Percentiles rank a stretch among this genome's conserved stretches.
These are phyloP conservation scores for Tipula lateralis DNA, from an alignment of 2,888 invertebrate genomes.

Conservation along the genomic window DNA sequence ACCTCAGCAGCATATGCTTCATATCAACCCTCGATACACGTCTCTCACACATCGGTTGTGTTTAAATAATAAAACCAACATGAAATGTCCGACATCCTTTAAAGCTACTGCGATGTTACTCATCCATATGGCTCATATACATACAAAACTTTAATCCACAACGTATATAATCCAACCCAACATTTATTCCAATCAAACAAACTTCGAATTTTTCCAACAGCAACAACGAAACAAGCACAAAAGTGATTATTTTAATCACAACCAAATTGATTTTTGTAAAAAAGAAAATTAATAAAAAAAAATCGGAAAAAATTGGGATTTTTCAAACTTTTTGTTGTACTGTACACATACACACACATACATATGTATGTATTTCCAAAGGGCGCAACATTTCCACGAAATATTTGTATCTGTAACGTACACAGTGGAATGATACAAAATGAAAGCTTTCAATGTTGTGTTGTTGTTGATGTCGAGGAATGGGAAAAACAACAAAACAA, in stretches of 20 bases:
- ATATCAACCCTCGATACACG: too few species aligned
- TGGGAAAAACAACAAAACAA: background rate
- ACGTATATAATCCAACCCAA: background rate
- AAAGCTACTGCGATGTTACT: background rate
- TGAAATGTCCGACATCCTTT: background rate
- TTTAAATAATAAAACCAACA: too few species aligned
- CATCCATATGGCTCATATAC: background rate
- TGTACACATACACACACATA: background rate
- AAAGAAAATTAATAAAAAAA: background rate
- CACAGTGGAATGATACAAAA: background rate
- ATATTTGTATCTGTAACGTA: background rate
- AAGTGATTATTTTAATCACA: conserved; percentile 14
- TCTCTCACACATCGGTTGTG: too few species aligned
- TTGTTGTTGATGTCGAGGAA: background rate
- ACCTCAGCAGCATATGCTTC: too few species aligned
- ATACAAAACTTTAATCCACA: background rate
- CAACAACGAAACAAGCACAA: background rate
- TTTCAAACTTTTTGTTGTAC: background rate
- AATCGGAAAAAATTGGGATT: background rate
- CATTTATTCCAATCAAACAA: background rate
- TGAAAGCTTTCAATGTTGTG: background rate
- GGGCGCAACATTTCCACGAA: background rate
- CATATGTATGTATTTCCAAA: background rate
- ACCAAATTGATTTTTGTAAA: background rate
- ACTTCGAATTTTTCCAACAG: background rate